A percentile compares a stretch with the other conserved stretches of the same genome.
These are phyloP conservation scores for Bucorvus abyssinicus DNA, from an alignment of 2,797 vertebrate species.

Conservation along the genomic window DNA sequence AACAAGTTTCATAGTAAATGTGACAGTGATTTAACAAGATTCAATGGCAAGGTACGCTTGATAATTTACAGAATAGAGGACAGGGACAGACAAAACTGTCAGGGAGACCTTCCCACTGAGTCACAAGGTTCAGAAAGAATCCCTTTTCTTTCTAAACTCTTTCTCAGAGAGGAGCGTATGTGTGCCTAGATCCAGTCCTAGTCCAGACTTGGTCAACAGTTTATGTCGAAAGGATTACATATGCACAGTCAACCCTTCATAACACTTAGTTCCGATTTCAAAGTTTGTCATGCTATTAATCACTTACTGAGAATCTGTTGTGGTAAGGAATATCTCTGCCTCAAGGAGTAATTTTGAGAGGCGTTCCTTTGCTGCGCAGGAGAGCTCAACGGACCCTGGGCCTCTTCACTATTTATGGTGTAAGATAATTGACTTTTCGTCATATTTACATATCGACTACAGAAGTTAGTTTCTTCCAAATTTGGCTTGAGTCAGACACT, in stretches of 20 bases:
- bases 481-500: background rate
- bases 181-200: background rate
- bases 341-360: background rate
- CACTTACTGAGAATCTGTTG: background rate
- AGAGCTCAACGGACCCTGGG: background rate
- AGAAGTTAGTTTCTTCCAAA: background rate
- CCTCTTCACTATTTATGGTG: background rate
- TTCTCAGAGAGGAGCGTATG: background rate
- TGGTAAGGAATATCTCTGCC: background rate
- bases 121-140: background rate
- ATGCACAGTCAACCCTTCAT: background rate
- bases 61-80: background rate
- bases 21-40: background rate
- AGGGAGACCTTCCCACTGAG: background rate
- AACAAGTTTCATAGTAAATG: background rate
- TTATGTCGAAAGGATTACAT: background rate
- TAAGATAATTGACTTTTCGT: background rate
- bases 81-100: background rate
- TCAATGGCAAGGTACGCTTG: background rate
- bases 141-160: background rate
- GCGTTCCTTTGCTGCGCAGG: background rate
- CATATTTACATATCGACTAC: background rate
- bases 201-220: background rate
- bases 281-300: background rate
- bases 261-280: background rate